Evolutionary conservation across 64 coral and sea anemone genomes (phyloP), one percentile per base, ranked within the genome.

Genomic region (Pocillopora verrucosa): DNA sequence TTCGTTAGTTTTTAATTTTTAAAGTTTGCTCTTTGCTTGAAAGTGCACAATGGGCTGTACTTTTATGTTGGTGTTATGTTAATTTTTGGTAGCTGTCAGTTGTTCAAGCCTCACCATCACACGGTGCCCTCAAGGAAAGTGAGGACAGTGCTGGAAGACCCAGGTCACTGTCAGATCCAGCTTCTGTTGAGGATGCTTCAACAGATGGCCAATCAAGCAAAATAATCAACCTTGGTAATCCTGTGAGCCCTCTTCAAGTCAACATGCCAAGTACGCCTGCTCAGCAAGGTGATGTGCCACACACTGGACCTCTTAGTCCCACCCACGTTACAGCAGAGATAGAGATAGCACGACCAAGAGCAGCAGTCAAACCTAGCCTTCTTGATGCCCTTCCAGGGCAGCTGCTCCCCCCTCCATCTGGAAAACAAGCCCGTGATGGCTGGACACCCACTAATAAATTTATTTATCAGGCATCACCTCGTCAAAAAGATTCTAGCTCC

Each of bases 321-420:
- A 73, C 69, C 56, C 89, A 83, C 69, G 88, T 89, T 67, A 89
- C 86, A 37, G 77, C 84, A 56, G 86, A 88, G 25, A 86, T 87
- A 64, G 90, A 86, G 25, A 96, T 96, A 77, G 88, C 87, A 36
- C 74, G 94, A 87, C 94, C 94, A 9, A 77, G 91, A 74, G 94
- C 91, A 67, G 16, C 87, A 14, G 75, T 90, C n/a, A 96, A 96
- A 73, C 78, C 90, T 41, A 93, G 91, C 61, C 78, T 96, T 7
- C 83, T 96, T 16, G 94, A 96, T 65, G 77, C 41, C 26, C 87
- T 73, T 60, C 94, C 94, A 61, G 94, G 92, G 56, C 94, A 96
- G 88, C 88, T 96, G 56, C 58, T 96, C 26, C 94, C 94, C 13
- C 94, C 94, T 19, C 94, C 94, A 17, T 93, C 94, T 6, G 94